phyloP scores from a whole-genome alignment of 2,113 vertebrate species.

The Xerus inauris region DNA sequence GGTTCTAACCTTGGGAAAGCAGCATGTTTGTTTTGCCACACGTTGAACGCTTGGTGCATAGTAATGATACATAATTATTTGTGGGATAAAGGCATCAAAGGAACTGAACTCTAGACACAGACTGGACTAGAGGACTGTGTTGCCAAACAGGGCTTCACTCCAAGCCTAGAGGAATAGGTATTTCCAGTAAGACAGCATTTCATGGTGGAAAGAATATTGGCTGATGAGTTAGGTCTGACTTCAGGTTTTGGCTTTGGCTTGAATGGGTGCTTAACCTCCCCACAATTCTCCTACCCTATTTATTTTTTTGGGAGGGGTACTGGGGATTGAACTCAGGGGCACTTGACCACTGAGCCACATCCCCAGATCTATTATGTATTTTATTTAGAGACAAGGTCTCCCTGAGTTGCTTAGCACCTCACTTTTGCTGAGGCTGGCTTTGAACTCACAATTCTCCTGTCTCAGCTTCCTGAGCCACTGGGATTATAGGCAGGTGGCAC shows the following conservation, averaged over 20 bases:
- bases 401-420: too few relatives aligned
- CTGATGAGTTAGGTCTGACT: background rate
- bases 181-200: background rate
- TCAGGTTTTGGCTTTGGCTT: conserved; percentile 18
- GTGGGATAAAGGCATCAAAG: background rate
- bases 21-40: background rate
- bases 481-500: too few relatives aligned
- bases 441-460: too few relatives aligned
- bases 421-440: too few relatives aligned
- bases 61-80: background rate
- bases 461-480: too few relatives aligned
- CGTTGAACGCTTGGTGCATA: background rate
- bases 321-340: too few relatives aligned
- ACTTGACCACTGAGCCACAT: too few relatives aligned
- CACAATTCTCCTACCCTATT: background rate
- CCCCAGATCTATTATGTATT: too few relatives aligned
- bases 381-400: too few relatives aligned
- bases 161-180: background rate
- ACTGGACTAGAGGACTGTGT: background rate
- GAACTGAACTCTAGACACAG: background rate
- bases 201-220: background rate
- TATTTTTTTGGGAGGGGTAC: too few relatives aligned
- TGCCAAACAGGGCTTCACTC: background rate
- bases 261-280: background rate
- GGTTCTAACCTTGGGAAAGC: background rate